These are phyloP conservation scores for Lasiommata megera DNA, from an alignment of 2,888 invertebrate genomes.

Conservation along the genomic window DNA sequence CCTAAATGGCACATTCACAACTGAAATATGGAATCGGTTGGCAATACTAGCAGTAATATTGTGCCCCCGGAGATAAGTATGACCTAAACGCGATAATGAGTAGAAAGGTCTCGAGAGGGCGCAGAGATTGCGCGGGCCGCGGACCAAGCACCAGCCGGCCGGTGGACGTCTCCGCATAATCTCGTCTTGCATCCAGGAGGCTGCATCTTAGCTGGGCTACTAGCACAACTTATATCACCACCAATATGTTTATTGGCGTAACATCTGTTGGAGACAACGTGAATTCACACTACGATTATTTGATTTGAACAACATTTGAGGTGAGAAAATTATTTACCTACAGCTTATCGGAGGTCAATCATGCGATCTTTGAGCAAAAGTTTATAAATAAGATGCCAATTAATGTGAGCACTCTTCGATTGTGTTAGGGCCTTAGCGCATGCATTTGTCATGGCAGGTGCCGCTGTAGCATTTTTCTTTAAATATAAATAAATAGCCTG, in stretches of 20 bases:
- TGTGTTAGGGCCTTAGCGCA: neutral
- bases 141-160: constrained; percentile 32
- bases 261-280: constrained; percentile 76
- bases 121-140: constrained; percentile 29
- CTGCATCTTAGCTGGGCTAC: constrained; percentile 20
- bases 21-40: neutral
- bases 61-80: constrained; percentile 62
- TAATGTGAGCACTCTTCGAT: constrained; percentile 20
- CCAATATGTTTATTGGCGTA: constrained; percentile 79
- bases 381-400: constrained; percentile 47
- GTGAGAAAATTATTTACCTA: constrained; percentile 46
- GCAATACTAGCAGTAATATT: constrained; percentile 46
- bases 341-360: constrained; percentile 27
- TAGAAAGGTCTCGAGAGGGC: constrained; percentile 45
- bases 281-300: constrained; percentile 77
- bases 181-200: constrained; percentile 37
- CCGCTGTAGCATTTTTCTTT: no score
- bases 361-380: constrained; percentile 32
- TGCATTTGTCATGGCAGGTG: neutral
- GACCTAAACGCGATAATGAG: constrained; percentile 61
- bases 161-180: constrained; percentile 37
- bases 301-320: constrained; percentile 66
- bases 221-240: constrained; percentile 33
- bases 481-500: neutral
- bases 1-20: constrained; percentile 3